Evolutionary conservation across 2,797 vertebrate species (phyloP).

Genomic region (Syngnathus rostellatus): DNA sequence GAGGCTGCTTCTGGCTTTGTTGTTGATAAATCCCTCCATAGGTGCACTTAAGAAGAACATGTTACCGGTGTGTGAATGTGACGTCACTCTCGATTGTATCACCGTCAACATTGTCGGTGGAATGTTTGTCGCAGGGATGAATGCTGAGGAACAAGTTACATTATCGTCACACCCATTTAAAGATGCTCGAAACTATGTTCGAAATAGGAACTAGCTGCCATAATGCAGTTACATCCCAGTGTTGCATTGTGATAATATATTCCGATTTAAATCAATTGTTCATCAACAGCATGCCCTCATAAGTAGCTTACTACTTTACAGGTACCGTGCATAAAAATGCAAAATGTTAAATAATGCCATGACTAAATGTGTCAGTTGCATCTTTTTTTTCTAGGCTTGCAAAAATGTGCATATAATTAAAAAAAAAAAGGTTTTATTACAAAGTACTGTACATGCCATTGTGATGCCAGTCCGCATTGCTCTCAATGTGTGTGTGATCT

Average conservation of each 20-base stretch:
- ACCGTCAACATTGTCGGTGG: slow-evolving; percentile 9
- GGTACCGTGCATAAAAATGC: not conserved
- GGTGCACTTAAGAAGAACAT: slow-evolving; percentile 1
- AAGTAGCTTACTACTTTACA: not conserved
- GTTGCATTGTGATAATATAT: not conserved
- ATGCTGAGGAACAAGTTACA: slow-evolving; percentile 10
- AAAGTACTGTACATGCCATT: slow-evolving; percentile 48
- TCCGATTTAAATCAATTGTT: not conserved
- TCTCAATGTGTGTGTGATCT: slow-evolving; percentile 60
- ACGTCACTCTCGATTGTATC: slow-evolving; percentile 7
- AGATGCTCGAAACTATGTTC: slow-evolving; percentile 45
- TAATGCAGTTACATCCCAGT: slow-evolving; percentile 23
- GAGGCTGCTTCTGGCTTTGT: not conserved
- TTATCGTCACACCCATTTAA: slow-evolving; percentile 16
- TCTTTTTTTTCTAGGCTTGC: slow-evolving; percentile 1
- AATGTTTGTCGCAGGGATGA: slow-evolving; percentile 8
- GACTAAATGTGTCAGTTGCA: slow-evolving; percentile 27
- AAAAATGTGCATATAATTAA: slow-evolving; percentile 33
- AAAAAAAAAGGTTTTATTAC: slow-evolving; percentile 51
- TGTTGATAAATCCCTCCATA: not conserved
- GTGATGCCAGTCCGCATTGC: slow-evolving; percentile 56
- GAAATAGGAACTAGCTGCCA: slow-evolving; percentile 39
- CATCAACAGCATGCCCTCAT: slow-evolving; percentile 41
- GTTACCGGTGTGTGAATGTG: not conserved
- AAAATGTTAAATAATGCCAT: slow-evolving; percentile 4